Conservation (phyloP, 1,140 invertebrate species). For the Nasonia vitripennis region DNA sequence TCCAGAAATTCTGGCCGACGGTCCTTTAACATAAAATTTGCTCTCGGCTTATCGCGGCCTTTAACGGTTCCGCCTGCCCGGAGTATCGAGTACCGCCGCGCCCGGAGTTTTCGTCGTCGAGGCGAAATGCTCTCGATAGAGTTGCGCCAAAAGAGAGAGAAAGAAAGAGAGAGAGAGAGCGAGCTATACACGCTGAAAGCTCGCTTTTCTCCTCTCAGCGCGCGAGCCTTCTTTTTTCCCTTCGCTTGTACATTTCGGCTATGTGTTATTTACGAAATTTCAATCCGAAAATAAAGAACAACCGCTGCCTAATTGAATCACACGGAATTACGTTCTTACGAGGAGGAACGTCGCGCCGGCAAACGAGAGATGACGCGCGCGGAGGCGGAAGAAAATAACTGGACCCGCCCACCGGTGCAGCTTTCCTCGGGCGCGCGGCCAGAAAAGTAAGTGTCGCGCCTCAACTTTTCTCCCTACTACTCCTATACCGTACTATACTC, state of each 20-base stretch:
- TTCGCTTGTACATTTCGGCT: no score
- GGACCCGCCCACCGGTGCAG: background rate
- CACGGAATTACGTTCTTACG: background rate
- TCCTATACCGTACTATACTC: background rate
- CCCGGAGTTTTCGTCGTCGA: slow-evolving; percentile 2
- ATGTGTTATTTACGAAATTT: no score
- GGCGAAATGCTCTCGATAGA: background rate
- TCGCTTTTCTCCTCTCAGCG: background rate
- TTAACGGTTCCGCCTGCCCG: slow-evolving; percentile 52
- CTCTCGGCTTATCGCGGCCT: slow-evolving; percentile 54
- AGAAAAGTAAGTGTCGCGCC: slow-evolving; percentile 24
- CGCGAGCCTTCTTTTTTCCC: no score
- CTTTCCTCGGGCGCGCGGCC: slow-evolving; percentile 1
- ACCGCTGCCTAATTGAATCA: slow-evolving; percentile 16
- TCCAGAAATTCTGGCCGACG: slow-evolving; percentile 55
- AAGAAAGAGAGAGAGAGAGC: no score
- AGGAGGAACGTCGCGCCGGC: background rate
- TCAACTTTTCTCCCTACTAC: background rate
- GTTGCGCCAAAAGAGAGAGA: background rate
- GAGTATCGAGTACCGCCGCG: background rate
- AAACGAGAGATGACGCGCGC: slow-evolving; percentile 37
- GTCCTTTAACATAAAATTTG: slow-evolving; percentile 65
- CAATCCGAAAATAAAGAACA: background rate
- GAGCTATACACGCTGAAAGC: background rate
- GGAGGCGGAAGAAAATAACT: slow-evolving; percentile 53